phyloP scores from a whole-genome alignment of 2,797 vertebrate genomes.

The Thamnophis elegans region DNA sequence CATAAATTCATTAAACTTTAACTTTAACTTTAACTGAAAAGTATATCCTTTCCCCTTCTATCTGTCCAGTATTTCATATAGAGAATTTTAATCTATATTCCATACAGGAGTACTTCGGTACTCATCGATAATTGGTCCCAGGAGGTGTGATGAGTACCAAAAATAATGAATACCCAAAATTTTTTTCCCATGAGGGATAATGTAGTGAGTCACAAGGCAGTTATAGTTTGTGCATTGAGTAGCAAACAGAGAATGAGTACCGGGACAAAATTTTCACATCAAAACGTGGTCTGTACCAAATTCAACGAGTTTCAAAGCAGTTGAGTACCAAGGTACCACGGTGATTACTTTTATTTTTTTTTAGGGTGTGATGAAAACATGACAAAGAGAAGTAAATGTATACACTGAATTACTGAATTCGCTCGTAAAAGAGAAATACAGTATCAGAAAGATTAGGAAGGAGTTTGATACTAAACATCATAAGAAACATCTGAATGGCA shows the following conservation, averaged over 20 bases:
- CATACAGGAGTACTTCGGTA: background rate
- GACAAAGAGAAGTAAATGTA: background rate
- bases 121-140: background rate
- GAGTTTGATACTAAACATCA: background rate
- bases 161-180: background rate
- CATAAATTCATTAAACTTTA: no score
- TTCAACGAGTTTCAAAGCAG: background rate
- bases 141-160: background rate
- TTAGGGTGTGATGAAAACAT: background rate
- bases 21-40: no score
- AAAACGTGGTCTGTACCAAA: background rate
- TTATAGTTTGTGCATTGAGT: background rate
- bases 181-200: background rate
- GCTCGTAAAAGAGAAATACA: background rate
- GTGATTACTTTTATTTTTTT: background rate
- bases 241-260: background rate
- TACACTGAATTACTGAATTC: background rate
- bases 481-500: background rate
- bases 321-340: background rate
- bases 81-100: conserved; percentile 6
- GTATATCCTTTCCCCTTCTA: background rate
- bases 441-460: background rate
- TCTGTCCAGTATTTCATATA: conserved; percentile 8
- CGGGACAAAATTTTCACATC: background rate
- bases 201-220: background rate